These are phyloP conservation scores for Protobothrops mucrosquamatus DNA, from an alignment of 2,113 vertebrate species.

Conservation along the genomic window DNA sequence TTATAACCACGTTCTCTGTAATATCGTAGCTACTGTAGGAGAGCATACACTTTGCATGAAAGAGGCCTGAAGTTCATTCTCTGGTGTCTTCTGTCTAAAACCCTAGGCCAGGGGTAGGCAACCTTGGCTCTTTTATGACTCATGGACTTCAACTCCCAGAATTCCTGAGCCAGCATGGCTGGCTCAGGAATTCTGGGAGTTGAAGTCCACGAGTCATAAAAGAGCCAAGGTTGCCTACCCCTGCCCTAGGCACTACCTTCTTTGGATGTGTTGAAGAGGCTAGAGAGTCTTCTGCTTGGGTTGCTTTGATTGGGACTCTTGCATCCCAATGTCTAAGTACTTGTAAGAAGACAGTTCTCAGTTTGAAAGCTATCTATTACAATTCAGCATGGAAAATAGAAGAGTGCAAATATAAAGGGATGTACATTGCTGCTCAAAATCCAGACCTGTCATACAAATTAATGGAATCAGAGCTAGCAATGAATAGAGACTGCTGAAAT, in stretches of 20 bases:
- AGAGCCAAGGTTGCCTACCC: too few species aligned
- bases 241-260: neutral
- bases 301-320: neutral
- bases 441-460: neutral
- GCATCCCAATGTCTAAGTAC: too few species aligned
- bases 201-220: too few species aligned
- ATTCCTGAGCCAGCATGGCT: too few species aligned
- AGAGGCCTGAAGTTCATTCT: neutral
- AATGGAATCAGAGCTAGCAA: neutral
- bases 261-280: neutral
- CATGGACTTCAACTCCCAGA: too few species aligned
- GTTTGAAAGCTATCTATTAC: neutral
- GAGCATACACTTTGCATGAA: neutral
- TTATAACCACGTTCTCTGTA: neutral
- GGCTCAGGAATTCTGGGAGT: too few species aligned
- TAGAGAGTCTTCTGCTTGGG: neutral
- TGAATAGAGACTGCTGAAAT: neutral
- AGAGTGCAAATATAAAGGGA: neutral
- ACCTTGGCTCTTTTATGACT: too few species aligned
- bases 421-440: neutral
- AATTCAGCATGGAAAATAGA: neutral
- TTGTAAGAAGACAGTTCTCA: neutral
- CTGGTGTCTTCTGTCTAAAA: neutral
- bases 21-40: neutral
- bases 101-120: neutral